Conservation (phyloP, 2,797 vertebrate species). For the Cossypha niveicapilla region DNA sequence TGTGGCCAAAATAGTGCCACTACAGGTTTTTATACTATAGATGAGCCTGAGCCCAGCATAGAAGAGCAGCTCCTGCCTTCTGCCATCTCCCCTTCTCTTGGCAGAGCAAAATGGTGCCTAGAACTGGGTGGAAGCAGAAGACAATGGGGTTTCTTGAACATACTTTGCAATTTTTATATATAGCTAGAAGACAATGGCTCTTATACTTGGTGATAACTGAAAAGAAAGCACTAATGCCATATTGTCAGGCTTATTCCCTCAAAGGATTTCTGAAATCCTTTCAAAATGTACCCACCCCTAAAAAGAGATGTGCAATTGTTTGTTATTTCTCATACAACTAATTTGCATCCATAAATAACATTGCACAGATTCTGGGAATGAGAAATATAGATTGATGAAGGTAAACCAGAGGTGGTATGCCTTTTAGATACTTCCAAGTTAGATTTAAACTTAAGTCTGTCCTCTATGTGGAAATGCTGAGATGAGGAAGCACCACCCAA, state of each 20-base stretch:
- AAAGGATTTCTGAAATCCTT: background rate
- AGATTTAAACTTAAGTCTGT: background rate
- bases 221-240: background rate
- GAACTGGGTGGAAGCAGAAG: background rate
- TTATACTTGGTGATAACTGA: background rate
- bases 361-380: background rate
- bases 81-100: background rate
- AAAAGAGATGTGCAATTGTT: background rate
- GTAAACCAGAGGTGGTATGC: background rate
- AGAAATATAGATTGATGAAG: background rate
- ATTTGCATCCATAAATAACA: background rate
- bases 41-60: background rate
- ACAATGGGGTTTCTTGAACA: background rate
- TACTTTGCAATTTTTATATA: background rate
- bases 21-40: background rate
- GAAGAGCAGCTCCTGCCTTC: background rate
- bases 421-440: background rate
- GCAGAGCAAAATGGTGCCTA: background rate
- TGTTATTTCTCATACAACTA: background rate
- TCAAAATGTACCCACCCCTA: background rate
- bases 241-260: background rate
- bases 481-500: background rate
- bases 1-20: fast-evolving
- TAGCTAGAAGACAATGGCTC: background rate
- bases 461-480: background rate